Evolutionary conservation across 2,797 vertebrate species (phyloP), one percentile per base, ranked within the genome.

Genomic region (Typhlichthys eigenmanni): DNA sequence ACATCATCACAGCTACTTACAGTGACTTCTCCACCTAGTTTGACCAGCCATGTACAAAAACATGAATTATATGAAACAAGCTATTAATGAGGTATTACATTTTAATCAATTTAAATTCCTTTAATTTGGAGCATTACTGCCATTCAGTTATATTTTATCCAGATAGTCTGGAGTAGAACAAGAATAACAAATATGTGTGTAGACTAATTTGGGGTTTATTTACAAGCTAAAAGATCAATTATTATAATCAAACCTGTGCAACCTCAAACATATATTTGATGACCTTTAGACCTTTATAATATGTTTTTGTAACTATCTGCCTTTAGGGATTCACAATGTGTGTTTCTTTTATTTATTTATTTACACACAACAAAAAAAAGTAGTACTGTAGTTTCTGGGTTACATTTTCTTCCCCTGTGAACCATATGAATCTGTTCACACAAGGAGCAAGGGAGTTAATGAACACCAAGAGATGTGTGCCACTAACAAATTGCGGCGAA

Each of bases 371-470:
- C 45, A 24, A 62, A 13, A 16, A 16, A 67, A 60, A n/a, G 8
- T 3, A 49, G 38, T 29, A 19, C 10, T 55, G 66, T 13, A 57
- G 49, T 60, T 65, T 66, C 32, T 46, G 17, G 32, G 49, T 65
- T 72, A 47, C 5, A 55, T 81, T 74, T 68, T 34, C 38, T 48
- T 6, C 45, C 14, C 52, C 43, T 4, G 1, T 19, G 29, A 64
- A 60, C 58, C 34, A 0, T 13, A 16, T 72, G 74, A 83, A 74
- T 67, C 71, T 55, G 16, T 60, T 50, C 53, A 53, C 60, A 79
- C 60, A 80, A 79, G 80, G 77, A 83, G 80, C 85, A 84, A 46
- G 2, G 53, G 58, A 85, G 84, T 87, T 88, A 85, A 85, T 87
- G 76, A 85, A 87, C 72, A 68, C 47, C 13, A 60, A 82, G 80